phyloP scores from a whole-genome alignment of 2,888 invertebrate species.

The Frankliniella intonsa region DNA sequence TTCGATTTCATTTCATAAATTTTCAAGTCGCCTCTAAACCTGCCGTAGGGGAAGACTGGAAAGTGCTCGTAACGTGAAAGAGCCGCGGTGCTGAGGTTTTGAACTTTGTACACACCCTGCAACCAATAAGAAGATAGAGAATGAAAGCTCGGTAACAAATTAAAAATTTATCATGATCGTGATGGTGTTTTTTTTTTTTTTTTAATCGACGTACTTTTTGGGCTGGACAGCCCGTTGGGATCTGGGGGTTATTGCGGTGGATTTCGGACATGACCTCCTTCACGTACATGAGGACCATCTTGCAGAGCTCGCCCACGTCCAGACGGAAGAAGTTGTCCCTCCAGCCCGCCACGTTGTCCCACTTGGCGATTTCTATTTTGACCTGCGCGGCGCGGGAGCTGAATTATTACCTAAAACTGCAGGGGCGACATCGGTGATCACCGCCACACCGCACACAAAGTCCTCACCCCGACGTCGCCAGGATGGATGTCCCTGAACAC shows the following conservation, averaged over 20 bases:
- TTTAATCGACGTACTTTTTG: not conserved
- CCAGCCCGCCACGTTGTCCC: conserved; percentile 3
- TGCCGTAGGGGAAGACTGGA: too few relatives aligned
- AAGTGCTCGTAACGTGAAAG: too few relatives aligned
- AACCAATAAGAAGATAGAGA: too few relatives aligned
- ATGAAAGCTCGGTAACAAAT: too few relatives aligned
- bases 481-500: not conserved
- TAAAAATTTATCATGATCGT: too few relatives aligned
- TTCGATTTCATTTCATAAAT: too few relatives aligned
- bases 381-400: not conserved
- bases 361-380: not conserved
- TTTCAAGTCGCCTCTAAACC: too few relatives aligned
- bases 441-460: too few relatives aligned
- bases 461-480: not conserved
- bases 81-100: too few relatives aligned
- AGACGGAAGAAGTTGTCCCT: not conserved
- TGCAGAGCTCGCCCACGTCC: not conserved
- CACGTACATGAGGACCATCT: not conserved
- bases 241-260: not conserved
- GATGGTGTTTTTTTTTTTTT: too few relatives aligned
- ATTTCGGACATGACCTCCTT: not conserved
- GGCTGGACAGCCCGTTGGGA: not conserved
- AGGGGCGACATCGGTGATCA: not conserved
- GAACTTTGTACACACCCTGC: too few relatives aligned
- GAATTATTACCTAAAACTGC: not conserved